Conservation (phyloP, 2,113 vertebrate species). For the Motacilla alba region DNA sequence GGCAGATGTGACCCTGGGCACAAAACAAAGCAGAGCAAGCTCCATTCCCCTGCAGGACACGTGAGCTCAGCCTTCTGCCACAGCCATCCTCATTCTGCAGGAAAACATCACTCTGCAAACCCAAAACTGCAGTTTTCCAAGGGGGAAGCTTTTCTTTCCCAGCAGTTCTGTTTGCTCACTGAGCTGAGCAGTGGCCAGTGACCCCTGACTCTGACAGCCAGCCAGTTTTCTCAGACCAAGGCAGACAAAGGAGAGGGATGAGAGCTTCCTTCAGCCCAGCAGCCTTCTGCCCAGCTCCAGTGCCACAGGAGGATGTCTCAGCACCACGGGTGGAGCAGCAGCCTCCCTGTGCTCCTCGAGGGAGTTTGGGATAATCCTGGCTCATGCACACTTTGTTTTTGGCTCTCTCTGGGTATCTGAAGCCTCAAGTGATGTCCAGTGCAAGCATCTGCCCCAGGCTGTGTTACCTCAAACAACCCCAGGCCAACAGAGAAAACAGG, state of each 20-base stretch:
- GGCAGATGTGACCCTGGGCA: not conserved
- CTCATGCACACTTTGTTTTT: not conserved
- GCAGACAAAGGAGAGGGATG: not conserved
- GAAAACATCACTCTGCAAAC: not conserved
- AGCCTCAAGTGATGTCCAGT: not conserved
- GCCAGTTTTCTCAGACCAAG: not conserved
- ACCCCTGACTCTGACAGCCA: too few species aligned
- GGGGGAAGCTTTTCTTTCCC: not conserved
- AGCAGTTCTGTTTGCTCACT: not conserved
- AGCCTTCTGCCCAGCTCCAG: not conserved
- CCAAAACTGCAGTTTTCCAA: not conserved
- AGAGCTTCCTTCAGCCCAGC: not conserved
- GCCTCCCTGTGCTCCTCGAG: accelerated
- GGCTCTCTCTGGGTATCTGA: not conserved
- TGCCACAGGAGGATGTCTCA: not conserved
- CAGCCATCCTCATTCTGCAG: not conserved
- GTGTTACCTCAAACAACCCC: not conserved
- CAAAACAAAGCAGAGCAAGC: not conserved
- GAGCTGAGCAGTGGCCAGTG: too few species aligned
- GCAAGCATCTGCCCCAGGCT: not conserved
- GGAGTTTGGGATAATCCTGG: not conserved
- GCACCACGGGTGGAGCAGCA: accelerated
- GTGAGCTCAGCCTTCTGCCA: not conserved
- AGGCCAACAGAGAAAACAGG: not conserved
- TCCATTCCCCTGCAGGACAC: not conserved